phyloP scores from a whole-genome alignment of 2,797 vertebrate species.

The Pangasius mekongensis region DNA sequence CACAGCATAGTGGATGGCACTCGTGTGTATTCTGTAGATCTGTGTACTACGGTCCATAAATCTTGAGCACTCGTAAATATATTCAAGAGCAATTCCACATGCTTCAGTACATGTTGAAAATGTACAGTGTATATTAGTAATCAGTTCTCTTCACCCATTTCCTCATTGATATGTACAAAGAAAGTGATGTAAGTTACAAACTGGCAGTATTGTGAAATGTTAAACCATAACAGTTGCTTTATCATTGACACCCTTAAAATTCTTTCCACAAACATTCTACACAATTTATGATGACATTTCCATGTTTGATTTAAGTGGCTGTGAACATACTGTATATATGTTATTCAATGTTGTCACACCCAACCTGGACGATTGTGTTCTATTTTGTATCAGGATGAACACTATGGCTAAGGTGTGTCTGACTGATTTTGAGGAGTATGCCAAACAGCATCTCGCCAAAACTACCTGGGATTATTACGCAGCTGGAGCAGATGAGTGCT shows the following conservation, averaged over 20 bases:
- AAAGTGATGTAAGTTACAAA: neutral
- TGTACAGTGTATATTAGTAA: neutral
- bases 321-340: neutral
- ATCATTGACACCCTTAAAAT: neutral
- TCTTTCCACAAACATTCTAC: neutral
- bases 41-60: neutral
- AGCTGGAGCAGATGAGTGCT: constrained; percentile 87
- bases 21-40: neutral
- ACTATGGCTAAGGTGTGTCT: constrained; percentile 87
- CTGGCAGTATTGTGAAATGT: neutral
- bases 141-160: neutral
- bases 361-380: neutral
- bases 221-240: neutral
- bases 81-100: too few relatives aligned
- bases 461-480: constrained; percentile 89
- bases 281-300: neutral
- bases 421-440: constrained; percentile 87
- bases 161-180: too few relatives aligned
- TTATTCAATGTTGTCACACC: neutral
- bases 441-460: constrained; percentile 87
- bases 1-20: too few relatives aligned
- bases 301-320: neutral
- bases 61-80: neutral
- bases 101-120: neutral
- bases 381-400: constrained; percentile 4